phyloP scores from a whole-genome alignment of 2,797 vertebrate genomes.

The Argya squamiceps region DNA sequence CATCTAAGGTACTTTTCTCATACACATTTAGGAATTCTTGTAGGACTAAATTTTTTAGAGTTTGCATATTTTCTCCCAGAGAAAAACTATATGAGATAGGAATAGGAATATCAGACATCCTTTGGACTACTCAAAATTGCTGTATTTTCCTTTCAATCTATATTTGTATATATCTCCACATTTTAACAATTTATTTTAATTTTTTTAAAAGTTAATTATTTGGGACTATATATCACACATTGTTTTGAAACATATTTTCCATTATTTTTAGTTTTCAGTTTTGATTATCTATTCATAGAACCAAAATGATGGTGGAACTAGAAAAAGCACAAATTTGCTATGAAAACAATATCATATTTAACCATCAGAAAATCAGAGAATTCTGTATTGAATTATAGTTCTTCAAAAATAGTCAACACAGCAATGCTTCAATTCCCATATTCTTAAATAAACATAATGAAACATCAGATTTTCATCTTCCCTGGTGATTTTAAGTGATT shows the following conservation, averaged over 20 bases:
- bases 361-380: neutral
- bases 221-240: neutral
- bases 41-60: neutral
- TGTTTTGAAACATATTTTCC: neutral
- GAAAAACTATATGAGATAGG: neutral
- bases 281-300: neutral
- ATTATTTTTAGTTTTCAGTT: neutral
- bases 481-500: neutral
- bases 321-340: neutral
- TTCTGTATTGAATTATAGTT: neutral
- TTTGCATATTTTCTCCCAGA: neutral
- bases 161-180: accelerated
- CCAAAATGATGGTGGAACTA: neutral
- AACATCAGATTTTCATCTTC: neutral
- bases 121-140: neutral
- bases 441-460: neutral
- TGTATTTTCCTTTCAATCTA: neutral
- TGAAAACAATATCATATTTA: neutral
- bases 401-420: neutral
- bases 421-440: neutral
- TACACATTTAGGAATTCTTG: neutral
- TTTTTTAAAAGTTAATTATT: neutral
- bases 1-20: neutral
- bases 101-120: neutral
- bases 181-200: neutral